Evolutionary conservation across 2,797 vertebrate species (phyloP), one percentile per base, ranked within the genome.

Genomic region (Acanthopagrus latus): DNA sequence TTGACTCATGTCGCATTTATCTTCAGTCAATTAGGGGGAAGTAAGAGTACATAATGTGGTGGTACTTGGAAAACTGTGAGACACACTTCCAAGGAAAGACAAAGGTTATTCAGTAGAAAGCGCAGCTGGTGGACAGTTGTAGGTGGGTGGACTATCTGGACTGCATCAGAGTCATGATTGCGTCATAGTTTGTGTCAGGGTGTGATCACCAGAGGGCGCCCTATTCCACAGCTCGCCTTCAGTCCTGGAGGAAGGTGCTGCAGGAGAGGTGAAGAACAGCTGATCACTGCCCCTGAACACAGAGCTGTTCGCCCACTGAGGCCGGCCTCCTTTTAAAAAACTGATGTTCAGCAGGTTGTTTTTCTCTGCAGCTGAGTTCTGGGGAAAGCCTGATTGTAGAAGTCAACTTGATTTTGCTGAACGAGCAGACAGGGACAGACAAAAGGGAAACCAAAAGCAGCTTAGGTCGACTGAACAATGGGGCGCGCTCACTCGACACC

Each of bases 141-240:
- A 23, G 1, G 83, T 76, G 74, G 52, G 77, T 38, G 57, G 25
- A 59, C 0, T 2, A 27, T 25, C 6, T 27, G 21, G 12, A 33
- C 9, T 23, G 13, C 41, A 6, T 63, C 29, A 60, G 12, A 12
- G 38, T 14, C 5, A n/a, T 13, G 23, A 64, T 65, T 77, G 44
- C 64, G 0, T 47, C 65, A 57, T 38, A 1, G 0, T 54, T 38
- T 4, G 43, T 56, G 8, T 62, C 14, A 5, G n/a, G 0, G 6
- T 78, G 67, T 68, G 57, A 58, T 52, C 93, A 82, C 81, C 50
- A 78, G 91, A 89, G 83, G 91, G 87, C 76, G 82, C 63, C 21
- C 14, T 48, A 54, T 10, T 67, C 78, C 73, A 83, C 6, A 16
- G 23, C 7, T 81, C 14, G 21, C 8, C 20, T 16, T 11, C 12